Evolutionary conservation across 2,888 invertebrate genomes (phyloP), one percentile per base, ranked within the genome.

Genomic region (Leptothorax acervorum): DNA sequence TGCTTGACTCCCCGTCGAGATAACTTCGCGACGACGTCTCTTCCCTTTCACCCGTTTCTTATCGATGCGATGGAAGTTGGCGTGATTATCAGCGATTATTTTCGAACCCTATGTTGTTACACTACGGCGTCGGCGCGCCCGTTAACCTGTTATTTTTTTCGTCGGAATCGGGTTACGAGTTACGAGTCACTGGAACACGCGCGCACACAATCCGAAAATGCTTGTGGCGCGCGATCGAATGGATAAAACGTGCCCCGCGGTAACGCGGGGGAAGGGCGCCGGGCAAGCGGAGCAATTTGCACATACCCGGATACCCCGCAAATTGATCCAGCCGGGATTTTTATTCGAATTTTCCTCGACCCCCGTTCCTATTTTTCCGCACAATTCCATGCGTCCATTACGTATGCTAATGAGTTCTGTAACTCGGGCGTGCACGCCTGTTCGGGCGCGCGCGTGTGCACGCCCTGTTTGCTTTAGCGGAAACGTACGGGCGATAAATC

Each of bases 351-450:
- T 71, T 28, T 18, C 63, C 66, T 35, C 60, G 23, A 48, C 12
- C 23, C 23, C 45, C 9, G 15, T 15, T 8, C 23, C 57, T 6
- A 70, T 70, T 70, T 79, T 79, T 78, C 6, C 73, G 11, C 23
- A 18, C 48, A 35, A 39, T 81, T 28, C 39, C 79, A 35, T 6
- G n/a, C 79, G 35, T n/a, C 48, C 57, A 71, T 71, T 71, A 71
- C 60, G 60, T 71, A 81, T 81, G 79, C 79, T 71, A 81, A 81
- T 81, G 60, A 81, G 73, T 81, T 81, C 71, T 62, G 79, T 48
- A 81, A 71, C 73, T 23, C 63, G 65, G 74, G 63, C n/a, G 57
- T 51, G 60, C 63, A 42, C 66, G 73, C 70, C 45, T 9, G n/a
- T 42, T 55, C 53, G 53, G 39, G n/a, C 18, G 9, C 55, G 9